A percentile compares a stretch with the other conserved stretches of the same genome.
These are phyloP conservation scores for Gambelia wislizenii DNA, from an alignment of 2,797 vertebrate species.

Conservation along the genomic window DNA sequence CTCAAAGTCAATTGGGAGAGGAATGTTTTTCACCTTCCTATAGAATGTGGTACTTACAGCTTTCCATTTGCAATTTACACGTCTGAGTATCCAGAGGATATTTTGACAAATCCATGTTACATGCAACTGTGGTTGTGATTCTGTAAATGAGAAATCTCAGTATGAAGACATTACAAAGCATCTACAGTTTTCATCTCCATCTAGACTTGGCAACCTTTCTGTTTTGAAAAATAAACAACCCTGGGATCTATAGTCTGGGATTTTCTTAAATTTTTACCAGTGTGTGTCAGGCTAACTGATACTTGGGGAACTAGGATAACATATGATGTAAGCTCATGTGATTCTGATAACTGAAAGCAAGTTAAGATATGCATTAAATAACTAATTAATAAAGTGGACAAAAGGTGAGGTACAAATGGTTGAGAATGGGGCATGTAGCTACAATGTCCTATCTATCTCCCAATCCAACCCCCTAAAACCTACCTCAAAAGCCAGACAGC, in stretches of 20 bases:
- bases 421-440: too few species aligned
- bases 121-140: conserved; percentile 84
- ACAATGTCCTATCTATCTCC: too few species aligned
- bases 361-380: not conserved
- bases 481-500: too few species aligned
- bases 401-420: not conserved
- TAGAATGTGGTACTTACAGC: conserved; percentile 77
- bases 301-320: not conserved
- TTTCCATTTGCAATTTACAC: conserved; percentile 82
- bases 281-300: not conserved
- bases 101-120: conserved; percentile 85
- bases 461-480: too few species aligned
- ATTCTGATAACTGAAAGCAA: not conserved
- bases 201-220: not conserved
- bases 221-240: not conserved
- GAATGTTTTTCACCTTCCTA: not conserved
- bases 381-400: not conserved
- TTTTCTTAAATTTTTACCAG: not conserved
- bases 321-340: not conserved
- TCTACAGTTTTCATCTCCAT: not conserved
- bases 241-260: not conserved
- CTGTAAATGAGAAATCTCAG: conserved; percentile 63
- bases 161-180: not conserved
- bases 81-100: conserved; percentile 85
- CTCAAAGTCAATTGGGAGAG: not conserved